These are phyloP conservation scores for Syrphus vitripennis DNA, from an alignment of 2,888 invertebrate genomes.

Conservation along the genomic window DNA sequence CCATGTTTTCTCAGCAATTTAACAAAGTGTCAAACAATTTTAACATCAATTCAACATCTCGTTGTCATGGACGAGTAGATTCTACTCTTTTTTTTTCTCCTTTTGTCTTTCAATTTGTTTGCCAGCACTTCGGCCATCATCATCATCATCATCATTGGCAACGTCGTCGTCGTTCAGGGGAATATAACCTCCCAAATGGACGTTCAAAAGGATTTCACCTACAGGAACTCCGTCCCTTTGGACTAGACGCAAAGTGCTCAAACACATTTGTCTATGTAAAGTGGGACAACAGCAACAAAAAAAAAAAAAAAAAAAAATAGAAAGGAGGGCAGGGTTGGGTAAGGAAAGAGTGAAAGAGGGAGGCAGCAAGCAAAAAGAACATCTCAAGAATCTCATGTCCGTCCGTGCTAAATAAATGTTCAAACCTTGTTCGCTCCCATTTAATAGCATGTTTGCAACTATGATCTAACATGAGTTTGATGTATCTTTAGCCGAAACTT, in stretches of 20 bases:
- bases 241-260: constrained; percentile 52
- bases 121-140: constrained; percentile 15
- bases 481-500: constrained; percentile 71
- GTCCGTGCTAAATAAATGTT: constrained; percentile 72
- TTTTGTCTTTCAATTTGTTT: constrained; percentile 39
- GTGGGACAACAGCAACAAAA: constrained; percentile 18
- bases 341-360: neutral
- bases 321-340: too few species aligned
- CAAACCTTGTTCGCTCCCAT: constrained; percentile 72
- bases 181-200: constrained; percentile 59
- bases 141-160: neutral
- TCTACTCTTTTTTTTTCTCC: constrained; percentile 9
- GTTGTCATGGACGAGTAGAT: constrained; percentile 63
- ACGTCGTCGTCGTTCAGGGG: constrained; percentile 4
- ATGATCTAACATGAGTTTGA: constrained; percentile 71
- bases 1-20: constrained; percentile 71
- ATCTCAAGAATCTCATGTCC: constrained; percentile 70
- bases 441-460: constrained; percentile 72
- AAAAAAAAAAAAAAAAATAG: constrained; percentile 3
- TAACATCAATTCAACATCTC: constrained; percentile 69
- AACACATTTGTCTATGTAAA: constrained; percentile 70
- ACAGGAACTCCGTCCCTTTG: constrained; percentile 36
- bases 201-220: constrained; percentile 61
- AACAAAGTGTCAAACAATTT: constrained; percentile 72
- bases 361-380: constrained; percentile 38